Base-by-base conservation (phyloP, 2,888 invertebrate genomes). In the Aphelenchoides bicaudatus region DNA sequence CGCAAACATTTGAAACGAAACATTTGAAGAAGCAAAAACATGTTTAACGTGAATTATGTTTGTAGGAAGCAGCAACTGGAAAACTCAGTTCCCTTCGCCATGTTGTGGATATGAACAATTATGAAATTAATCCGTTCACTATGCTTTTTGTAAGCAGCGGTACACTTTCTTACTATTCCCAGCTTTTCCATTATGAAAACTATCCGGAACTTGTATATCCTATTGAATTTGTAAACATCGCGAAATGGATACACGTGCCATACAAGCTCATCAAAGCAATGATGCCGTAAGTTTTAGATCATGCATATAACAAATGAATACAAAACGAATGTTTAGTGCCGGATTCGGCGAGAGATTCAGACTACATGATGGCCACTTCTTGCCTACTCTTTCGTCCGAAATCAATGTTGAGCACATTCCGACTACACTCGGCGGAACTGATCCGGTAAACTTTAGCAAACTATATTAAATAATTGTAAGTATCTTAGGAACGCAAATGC, bases 151-250 rank as follows among this genome's bases (percentile, higher is more conserved):
- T 78, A 6, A 66, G 65, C 48, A 72, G 69, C 56, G 78, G 78
- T 47, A 71, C 74, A 0, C 60, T 79, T 23, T 72, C 73, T 27
- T 79, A 78, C 62, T 77, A 77, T 56, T 70, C 75, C 8, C 72
- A 78, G 34, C 62, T 79, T 6, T 72, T 79, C 61, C 78, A 78
- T 52, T 79, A 75, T 58, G 77, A 78, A 43, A 75, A 78, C 63
- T 78, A 76, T 49, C 78, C 78, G 2, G 76, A 78, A 52, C 62
- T 77, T 51, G 75, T 76, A 56, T 27, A 66, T 25, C 77, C 77
- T 10, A 68, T 70, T 8, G 72, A 77, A 49, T 67, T 75, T 59
- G 73, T 78, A 48, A 79, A 78, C 65, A 71, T 76, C 34, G 70
- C 78, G 52, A 70, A 69, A 55, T 79, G 78, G 78, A 72, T 78